Evolutionary conservation across 2,888 invertebrate genomes (phyloP), one percentile per base, ranked within the genome.

Genomic region (Drosophila mercatorum): DNA sequence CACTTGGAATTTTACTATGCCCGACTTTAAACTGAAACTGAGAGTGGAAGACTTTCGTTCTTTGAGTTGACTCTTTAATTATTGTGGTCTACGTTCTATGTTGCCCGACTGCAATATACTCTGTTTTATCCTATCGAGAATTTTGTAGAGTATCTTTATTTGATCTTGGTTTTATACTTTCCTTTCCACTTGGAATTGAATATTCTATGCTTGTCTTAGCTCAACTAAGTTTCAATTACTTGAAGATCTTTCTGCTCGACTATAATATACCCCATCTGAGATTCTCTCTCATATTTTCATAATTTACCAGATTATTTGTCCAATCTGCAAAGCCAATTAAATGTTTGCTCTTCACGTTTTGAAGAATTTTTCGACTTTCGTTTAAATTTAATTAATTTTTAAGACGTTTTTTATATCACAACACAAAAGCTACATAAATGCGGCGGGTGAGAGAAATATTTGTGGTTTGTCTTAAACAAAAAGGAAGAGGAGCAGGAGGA

Each of bases 401-500:
- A 11, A 5, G n/a, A 12, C 12, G 17, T 17, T 11, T 34, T 49
- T 17, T 34, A 12, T 12, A 36, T 22, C 12, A n/a, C 2, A 26
- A 17, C 3, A 14, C 6, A 80, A 49, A 60, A 70, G 64, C 70
- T 40, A 74, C 73, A 75, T n/a, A 57, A 70, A 55, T 68, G 65
- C 66, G 22, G 7, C 17, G 22, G 31, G 10, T 17, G 22, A 22
- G 22, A 14, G 43, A 44, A 34, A 10, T 22, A 22, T 10, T 22
- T 38, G 49, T 58, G 59, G 36, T 5, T 34, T 60, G 4, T 7
- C 17, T 34, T 34, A 11, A 31, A n/a, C 8, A 31, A 10, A 17
- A 22, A 5, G 7, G 3, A 5, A 5, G 6, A 22, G 12, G 11
- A 12, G 11, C 11, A 3, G 47, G 14, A 22, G 3, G 14, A 26